Conservation (phyloP, 2,113 vertebrate species). For the Neomonachus schauinslandi region DNA sequence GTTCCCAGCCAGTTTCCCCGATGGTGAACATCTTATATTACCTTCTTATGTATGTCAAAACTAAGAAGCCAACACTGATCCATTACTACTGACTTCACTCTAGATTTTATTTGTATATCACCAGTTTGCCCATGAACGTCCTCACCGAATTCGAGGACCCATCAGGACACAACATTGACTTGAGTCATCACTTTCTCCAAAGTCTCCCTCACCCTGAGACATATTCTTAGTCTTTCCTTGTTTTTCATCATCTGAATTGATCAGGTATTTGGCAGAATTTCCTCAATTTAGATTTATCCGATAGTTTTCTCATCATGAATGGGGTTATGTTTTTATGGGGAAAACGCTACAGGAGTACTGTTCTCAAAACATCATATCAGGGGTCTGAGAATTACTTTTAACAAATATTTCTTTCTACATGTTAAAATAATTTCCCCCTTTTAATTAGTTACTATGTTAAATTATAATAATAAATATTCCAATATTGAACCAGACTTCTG, state of each 20-base stretch:
- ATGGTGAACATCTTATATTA: too few relatives aligned
- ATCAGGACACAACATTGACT: neutral
- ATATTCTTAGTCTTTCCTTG: neutral
- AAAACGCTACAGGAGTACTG: neutral
- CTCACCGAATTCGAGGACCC: too few relatives aligned
- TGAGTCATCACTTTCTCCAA: neutral
- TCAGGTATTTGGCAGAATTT: neutral
- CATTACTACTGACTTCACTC: neutral
- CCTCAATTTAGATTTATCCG: neutral
- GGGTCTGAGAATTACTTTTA: neutral
- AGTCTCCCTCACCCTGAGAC: neutral
- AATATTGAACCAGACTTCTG: neutral
- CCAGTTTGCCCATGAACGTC: neutral
- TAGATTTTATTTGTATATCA: neutral
- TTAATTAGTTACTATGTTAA: neutral
- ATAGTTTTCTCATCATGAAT: neutral
- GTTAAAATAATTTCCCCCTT: neutral
- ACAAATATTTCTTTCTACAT: neutral
- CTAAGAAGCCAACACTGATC: neutral
- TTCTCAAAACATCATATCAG: neutral
- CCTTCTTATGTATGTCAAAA: neutral
- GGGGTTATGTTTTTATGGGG: neutral
- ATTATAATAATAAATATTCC: neutral
- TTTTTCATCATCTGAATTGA: neutral
- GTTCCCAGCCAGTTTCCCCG: too few relatives aligned